Evolutionary conservation across 2,797 vertebrate species (phyloP), one percentile per base, ranked within the genome.

Genomic region (Echiichthys vipera): DNA sequence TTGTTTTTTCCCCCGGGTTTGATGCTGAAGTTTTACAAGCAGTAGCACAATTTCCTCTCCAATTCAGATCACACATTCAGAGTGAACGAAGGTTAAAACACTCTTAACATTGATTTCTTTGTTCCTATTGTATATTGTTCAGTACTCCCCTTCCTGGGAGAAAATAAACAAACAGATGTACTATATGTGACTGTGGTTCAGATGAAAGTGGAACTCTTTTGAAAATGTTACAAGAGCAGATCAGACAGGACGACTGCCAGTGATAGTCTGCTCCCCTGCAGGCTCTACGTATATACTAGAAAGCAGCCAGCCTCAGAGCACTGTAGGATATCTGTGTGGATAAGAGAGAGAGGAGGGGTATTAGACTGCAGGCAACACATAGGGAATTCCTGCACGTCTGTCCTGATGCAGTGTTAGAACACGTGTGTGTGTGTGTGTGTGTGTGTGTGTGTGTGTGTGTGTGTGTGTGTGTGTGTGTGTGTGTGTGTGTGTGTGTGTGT

Each of bases 321-420:
- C 77, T 2, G 53, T 86, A 73, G 85, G 84, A 37, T 69, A 71
- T 84, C 77, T 76, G 70, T 66, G 63, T 62, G 46, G 57, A 78
- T 65, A 67, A 78, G 50, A 69, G 81, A 84, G 55, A 65, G 43
- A 61, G 51, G 24, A 71, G 40, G 27, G 46, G 74, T 78, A 32
- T 78, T 65, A 65, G 80, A 84, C 59, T 79, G 37, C 68, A 63
- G 56, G 71, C 15, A 80, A 36, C 74, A 79, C 81, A 75, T 62
- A 67, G 86, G 86, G 84, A 90, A 92, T 91, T 90, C 87, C 90
- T 90, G 75, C 78, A 85, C n/a, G 43, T 89, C 71, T 86, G 68
- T 88, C 76, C 84, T 14, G 0, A 24, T 51, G 55, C 71, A 72
- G 72, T 58, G 65, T 71, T 71, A 8, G 40, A 58, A 72, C n/a